Conservation (phyloP, 2,888 invertebrate genomes). For the Troides oblongomaculatus region DNA sequence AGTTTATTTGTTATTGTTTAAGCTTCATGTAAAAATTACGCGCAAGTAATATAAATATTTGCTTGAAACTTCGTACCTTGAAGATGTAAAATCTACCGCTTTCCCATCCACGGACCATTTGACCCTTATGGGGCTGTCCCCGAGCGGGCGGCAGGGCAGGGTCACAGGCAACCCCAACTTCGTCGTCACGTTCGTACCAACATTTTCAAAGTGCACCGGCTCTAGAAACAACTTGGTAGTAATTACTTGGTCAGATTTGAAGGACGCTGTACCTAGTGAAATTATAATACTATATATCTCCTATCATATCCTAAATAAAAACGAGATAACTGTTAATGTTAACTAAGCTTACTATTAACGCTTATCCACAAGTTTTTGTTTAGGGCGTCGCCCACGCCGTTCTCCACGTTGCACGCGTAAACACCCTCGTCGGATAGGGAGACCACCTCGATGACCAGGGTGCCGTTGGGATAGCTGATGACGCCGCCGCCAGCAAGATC, state of each 20-base stretch:
- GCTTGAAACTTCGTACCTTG: slow-evolving; percentile 50
- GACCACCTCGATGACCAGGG: slow-evolving; percentile 71
- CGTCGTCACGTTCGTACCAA: slow-evolving; percentile 87
- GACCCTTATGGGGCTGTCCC: slow-evolving; percentile 90
- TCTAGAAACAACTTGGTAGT: slow-evolving; percentile 71
- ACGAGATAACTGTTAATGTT: neutral
- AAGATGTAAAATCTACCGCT: slow-evolving; percentile 79
- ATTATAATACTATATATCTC: no score
- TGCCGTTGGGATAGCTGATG: slow-evolving; percentile 70
- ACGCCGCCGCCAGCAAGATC: slow-evolving; percentile 74
- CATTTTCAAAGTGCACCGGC: slow-evolving; percentile 87
- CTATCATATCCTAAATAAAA: no score
- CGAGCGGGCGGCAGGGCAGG: slow-evolving; percentile 87
- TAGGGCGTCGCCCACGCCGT: slow-evolving; percentile 69
- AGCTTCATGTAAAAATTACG: no score
- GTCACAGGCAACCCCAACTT: slow-evolving; percentile 86
- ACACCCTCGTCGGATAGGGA: slow-evolving; percentile 71
- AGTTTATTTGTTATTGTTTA: no score
- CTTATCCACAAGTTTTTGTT: slow-evolving; percentile 74
- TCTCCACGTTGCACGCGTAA: slow-evolving; percentile 74
- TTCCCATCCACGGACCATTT: slow-evolving; percentile 88
- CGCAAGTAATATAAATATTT: no score
- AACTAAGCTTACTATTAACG: slow-evolving; percentile 70
- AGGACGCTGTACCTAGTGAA: no score
- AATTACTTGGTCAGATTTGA: neutral